Evolutionary conservation across 1,140 invertebrate species (phyloP).

Genomic region (Wiebesia pumilae): DNA sequence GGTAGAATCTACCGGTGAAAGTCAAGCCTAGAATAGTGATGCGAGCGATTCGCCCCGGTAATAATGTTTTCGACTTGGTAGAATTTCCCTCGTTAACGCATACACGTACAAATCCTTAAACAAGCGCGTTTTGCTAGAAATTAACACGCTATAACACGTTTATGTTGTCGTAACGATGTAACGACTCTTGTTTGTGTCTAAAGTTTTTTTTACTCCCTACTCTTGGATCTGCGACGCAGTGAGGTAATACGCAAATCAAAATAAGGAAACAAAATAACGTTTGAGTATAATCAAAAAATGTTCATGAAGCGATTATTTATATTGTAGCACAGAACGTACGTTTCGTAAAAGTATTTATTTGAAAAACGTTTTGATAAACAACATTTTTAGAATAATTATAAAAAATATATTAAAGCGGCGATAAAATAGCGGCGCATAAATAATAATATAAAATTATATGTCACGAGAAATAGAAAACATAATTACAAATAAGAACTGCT

Average conservation of each 20-base stretch:
- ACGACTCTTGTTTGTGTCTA: not conserved
- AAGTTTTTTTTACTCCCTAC: not conserved
- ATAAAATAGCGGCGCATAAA: not conserved
- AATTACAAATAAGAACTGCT: not conserved
- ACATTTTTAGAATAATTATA: conserved; percentile 8
- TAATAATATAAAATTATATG: conserved; percentile 13
- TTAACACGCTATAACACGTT: not conserved
- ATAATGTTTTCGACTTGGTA: conserved; percentile 43
- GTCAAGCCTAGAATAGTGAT: not conserved
- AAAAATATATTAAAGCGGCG: not conserved
- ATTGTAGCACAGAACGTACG: not conserved
- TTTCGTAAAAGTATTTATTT: not conserved
- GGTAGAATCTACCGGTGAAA: not conserved
- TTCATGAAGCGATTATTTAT: not conserved
- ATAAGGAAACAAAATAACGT: too few species aligned
- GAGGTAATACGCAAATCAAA: too few species aligned
- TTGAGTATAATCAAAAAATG: not conserved
- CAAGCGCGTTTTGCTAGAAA: not conserved
- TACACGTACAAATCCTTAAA: not conserved
- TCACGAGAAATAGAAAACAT: conserved; percentile 23
- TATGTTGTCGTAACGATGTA: conserved; percentile 25
- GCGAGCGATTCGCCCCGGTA: not conserved
- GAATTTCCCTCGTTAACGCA: not conserved
- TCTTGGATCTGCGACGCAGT: too few species aligned
- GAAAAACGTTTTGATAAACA: not conserved